Conservation (phyloP, 2,797 vertebrate species). For the Gymnocypris eckloni region DNA sequence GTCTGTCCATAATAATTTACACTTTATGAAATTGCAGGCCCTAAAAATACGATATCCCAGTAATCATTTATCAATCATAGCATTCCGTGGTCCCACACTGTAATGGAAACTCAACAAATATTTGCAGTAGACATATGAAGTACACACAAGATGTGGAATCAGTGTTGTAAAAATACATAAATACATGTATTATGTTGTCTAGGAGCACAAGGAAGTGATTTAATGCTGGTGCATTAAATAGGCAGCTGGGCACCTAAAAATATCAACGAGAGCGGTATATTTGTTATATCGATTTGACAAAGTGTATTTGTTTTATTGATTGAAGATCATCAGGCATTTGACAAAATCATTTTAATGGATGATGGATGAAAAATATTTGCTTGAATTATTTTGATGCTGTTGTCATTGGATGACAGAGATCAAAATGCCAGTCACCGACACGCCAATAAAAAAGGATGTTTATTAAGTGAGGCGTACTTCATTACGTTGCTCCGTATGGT, state of each 20-base stretch:
- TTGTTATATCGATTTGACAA: neutral
- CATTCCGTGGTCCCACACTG: constrained; percentile 32
- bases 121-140: constrained; percentile 34
- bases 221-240: constrained; percentile 15
- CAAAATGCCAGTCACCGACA: constrained; percentile 68
- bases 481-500: constrained; percentile 71
- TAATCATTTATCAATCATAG: constrained; percentile 35
- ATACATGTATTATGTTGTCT: constrained; percentile 33
- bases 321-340: constrained; percentile 41
- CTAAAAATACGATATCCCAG: constrained; percentile 22
- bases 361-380: constrained; percentile 39
- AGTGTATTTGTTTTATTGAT: constrained; percentile 28
- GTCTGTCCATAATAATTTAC: neutral
- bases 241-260: neutral
- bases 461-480: constrained; percentile 75
- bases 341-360: constrained; percentile 3
- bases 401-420: constrained; percentile 59
- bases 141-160: constrained; percentile 19
- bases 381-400: constrained; percentile 26
- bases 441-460: constrained; percentile 75
- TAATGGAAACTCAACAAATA: constrained; percentile 25
- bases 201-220: constrained; percentile 26
- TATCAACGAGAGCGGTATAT: neutral
- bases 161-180: constrained; percentile 41
- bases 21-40: constrained; percentile 3